A percentile compares a stretch with the other conserved stretches of the same genome.
These are phyloP conservation scores for Drosophila mulleri DNA, from an alignment of 2,888 invertebrate species.

Conservation along the genomic window DNA sequence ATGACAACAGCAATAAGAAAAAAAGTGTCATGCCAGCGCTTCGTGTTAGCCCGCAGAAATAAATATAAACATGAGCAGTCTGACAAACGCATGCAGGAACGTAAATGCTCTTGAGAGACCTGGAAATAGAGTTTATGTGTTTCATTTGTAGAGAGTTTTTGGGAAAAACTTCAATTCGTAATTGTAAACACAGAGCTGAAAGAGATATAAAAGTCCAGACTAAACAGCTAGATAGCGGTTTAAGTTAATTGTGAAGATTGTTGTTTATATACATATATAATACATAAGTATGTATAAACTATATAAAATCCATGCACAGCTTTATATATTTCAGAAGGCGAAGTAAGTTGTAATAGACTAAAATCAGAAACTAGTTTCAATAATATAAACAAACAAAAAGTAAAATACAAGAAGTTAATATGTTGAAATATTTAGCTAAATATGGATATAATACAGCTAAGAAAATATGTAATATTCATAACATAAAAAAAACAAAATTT, in stretches of 20 bases:
- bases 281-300: too few species aligned
- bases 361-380: too few species aligned
- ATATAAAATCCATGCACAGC: too few species aligned
- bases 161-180: not conserved
- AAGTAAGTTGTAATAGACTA: too few species aligned
- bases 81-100: constrained; percentile 15
- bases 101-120: constrained; percentile 22
- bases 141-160: not conserved
- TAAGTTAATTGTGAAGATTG: not conserved
- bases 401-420: too few species aligned
- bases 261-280: not conserved
- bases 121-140: not conserved
- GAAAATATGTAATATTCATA: too few species aligned
- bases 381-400: too few species aligned
- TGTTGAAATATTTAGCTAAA: too few species aligned
- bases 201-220: not conserved
- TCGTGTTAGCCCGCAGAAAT: constrained; percentile 46
- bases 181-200: not conserved
- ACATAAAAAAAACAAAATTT: too few species aligned
- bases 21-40: constrained; percentile 64
- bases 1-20: constrained; percentile 25
- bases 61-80: constrained; percentile 8
- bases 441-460: too few species aligned
- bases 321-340: too few species aligned
- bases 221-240: not conserved